These are phyloP conservation scores for Heterotilapia buettikoferi DNA, from an alignment of 2,113 vertebrate genomes.

Conservation along the genomic window DNA sequence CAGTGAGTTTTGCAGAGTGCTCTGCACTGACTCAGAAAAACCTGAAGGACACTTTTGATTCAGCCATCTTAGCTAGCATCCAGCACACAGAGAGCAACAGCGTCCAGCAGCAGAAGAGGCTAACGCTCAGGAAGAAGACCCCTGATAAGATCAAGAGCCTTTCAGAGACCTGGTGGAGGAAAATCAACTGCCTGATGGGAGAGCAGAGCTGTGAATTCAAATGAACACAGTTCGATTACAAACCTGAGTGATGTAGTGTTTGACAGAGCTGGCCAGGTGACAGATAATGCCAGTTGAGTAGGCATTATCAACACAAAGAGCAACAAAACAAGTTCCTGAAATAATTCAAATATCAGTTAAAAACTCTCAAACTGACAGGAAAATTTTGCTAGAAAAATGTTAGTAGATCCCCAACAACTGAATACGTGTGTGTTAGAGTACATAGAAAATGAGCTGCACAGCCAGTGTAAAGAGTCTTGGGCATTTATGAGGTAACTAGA, in stretches of 20 bases:
- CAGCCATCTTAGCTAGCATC: constrained; percentile 82
- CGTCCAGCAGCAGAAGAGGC: constrained; percentile 61
- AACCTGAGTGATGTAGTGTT: background rate
- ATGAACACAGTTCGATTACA: background rate
- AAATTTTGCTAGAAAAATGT: background rate
- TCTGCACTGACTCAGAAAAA: constrained; percentile 93
- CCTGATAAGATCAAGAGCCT: constrained; percentile 70
- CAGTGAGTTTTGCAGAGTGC: constrained; percentile 76
- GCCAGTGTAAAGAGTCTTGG: background rate
- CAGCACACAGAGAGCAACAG: constrained; percentile 61
- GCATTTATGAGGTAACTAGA: background rate
- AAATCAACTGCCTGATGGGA: constrained; percentile 68
- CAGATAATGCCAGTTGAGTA: background rate
- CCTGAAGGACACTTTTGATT: constrained; percentile 89
- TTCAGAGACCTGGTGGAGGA: constrained; percentile 75
- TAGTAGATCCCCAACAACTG: background rate
- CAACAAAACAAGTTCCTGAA: background rate
- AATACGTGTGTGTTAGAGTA: fast-evolving
- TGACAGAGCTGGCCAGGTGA: background rate
- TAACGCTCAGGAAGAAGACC: constrained; percentile 57
- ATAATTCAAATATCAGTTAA: background rate
- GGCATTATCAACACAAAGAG: background rate
- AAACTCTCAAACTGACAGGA: background rate
- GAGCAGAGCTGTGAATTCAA: constrained; percentile 45
- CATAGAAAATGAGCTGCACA: background rate